These are phyloP conservation scores for Oasisia sp. DNA, from an alignment of 2,888 invertebrate genomes.

Conservation along the genomic window DNA sequence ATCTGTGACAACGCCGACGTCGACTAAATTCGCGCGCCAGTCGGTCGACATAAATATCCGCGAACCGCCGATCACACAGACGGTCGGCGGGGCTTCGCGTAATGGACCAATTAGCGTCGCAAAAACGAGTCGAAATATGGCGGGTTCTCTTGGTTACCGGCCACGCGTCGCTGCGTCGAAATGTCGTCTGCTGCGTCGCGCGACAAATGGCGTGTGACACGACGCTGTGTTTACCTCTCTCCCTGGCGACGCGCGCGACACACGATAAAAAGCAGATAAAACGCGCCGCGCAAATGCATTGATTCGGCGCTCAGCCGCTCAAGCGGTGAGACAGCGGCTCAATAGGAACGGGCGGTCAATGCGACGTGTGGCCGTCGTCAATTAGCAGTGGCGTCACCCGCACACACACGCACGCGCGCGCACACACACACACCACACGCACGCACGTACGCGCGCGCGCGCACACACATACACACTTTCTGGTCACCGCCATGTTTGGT, in stretches of 20 bases:
- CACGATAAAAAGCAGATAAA: background rate
- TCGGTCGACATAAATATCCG: background rate
- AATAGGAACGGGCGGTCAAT: background rate
- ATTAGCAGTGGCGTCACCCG: background rate
- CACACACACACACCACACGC: background rate
- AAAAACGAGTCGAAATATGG: background rate
- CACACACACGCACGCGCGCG: background rate
- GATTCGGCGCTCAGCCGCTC: background rate
- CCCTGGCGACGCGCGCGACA: background rate
- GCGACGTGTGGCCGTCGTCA: background rate
- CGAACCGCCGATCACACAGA: background rate
- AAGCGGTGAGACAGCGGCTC: background rate
- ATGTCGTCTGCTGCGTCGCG: background rate
- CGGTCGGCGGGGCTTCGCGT: background rate
- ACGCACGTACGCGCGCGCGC: too few species aligned
- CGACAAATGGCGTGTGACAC: background rate
- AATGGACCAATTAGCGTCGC: background rate
- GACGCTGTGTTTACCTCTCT: background rate
- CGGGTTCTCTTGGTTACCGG: background rate
- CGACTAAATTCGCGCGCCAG: background rate
- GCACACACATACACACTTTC: too few species aligned
- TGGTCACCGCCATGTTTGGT: too few species aligned
- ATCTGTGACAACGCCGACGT: background rate
- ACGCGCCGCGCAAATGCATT: background rate
- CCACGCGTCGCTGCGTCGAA: background rate